A percentile compares a stretch with the other conserved stretches of the same genome.
These are phyloP conservation scores for Leptinotarsa defecta DNA, from an alignment of 1,140 invertebrate species.

Conservation along the genomic window DNA sequence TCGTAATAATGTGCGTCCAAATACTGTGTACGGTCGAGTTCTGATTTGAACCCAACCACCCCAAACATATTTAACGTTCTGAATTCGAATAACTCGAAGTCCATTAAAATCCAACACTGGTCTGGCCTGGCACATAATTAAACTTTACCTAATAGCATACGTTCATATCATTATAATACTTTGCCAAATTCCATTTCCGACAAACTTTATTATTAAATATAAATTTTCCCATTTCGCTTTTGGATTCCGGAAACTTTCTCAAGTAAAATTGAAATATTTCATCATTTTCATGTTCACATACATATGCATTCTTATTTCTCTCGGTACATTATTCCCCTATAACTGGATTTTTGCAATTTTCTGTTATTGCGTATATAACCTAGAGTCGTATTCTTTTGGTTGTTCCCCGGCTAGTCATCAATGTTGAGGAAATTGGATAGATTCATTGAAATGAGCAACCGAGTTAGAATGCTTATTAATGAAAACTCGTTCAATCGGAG, in stretches of 20 bases:
- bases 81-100: conserved; percentile 13
- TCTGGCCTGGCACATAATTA: conserved; percentile 16
- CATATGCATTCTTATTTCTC: conserved; percentile 17
- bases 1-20: conserved; percentile 7
- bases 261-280: conserved; percentile 19
- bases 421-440: conserved; percentile 27
- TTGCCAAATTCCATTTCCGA: conserved; percentile 19
- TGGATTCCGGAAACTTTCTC: conserved; percentile 9
- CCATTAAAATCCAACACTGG: conserved; percentile 20
- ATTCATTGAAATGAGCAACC: conserved; percentile 3
- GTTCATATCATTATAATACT: conserved; percentile 20
- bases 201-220: conserved; percentile 24
- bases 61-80: conserved; percentile 13
- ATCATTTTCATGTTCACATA: conserved; percentile 13
- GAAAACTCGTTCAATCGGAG: not conserved
- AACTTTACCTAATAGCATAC: conserved; percentile 14
- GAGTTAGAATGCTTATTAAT: not conserved
- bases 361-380: conserved; percentile 28
- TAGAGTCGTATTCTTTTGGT: not conserved
- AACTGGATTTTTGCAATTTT: conserved; percentile 32
- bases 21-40: not conserved
- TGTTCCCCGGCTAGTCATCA: conserved; percentile 10
- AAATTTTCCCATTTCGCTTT: conserved; percentile 15
- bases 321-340: conserved; percentile 18
- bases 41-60: conserved; percentile 3